These are phyloP conservation scores for Microplitis mediator DNA, from an alignment of 1,140 invertebrate genomes.

Conservation along the genomic window DNA sequence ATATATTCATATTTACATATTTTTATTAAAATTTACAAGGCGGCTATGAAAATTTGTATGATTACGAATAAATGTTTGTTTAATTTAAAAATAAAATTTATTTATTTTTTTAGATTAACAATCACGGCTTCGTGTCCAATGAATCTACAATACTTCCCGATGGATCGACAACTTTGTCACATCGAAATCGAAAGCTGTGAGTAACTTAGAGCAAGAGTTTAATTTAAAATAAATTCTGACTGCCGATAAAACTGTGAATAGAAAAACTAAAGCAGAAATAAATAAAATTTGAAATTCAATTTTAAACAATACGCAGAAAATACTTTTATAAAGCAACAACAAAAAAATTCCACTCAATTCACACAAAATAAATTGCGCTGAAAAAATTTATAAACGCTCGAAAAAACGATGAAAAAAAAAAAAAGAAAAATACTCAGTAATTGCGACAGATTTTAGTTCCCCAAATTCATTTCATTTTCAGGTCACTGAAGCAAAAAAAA, in stretches of 20 bases:
- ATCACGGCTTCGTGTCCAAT: slow-evolving; percentile 97
- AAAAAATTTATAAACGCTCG: background rate
- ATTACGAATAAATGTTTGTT: background rate
- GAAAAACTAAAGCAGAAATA: background rate
- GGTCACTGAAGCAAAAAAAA: slow-evolving; percentile 33
- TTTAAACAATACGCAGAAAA: background rate
- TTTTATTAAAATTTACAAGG: no score
- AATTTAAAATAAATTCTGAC: slow-evolving; percentile 7
- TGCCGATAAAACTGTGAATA: no score
- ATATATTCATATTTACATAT: background rate
- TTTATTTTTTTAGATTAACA: slow-evolving; percentile 80
- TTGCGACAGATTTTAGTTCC: background rate
- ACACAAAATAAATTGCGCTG: slow-evolving; percentile 1
- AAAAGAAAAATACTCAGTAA: slow-evolving; percentile 13
- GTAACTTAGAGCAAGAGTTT: slow-evolving; percentile 60
- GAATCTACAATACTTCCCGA: slow-evolving; percentile 96
- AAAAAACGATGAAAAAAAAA: background rate
- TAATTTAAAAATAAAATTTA: background rate
- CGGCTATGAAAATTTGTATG: no score
- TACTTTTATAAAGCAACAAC: background rate
- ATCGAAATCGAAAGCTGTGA: slow-evolving; percentile 99
- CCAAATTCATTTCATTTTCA: slow-evolving; percentile 33
- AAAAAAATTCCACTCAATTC: background rate
- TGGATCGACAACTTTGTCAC: slow-evolving; percentile 95
- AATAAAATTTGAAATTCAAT: no score